Conservation (phyloP, 2,888 invertebrate genomes). For the Nephrocerus scutellatus region DNA sequence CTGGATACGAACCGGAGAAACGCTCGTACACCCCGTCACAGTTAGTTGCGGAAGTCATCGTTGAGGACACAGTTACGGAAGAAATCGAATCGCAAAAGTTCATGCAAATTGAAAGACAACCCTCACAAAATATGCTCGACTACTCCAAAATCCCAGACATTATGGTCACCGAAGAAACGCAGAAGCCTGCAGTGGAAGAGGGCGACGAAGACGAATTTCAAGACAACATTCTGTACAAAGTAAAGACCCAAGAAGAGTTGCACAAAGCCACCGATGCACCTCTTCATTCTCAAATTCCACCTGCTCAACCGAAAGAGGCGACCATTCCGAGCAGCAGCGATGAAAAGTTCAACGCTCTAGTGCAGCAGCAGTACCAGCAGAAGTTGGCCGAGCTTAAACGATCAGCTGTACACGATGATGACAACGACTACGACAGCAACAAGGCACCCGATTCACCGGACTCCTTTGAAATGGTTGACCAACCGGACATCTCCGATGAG, state of each 20-base stretch:
- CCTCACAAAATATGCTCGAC: constrained; percentile 45
- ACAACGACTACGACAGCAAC: constrained; percentile 50
- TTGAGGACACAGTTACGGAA: constrained; percentile 43
- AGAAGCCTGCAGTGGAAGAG: constrained; percentile 33
- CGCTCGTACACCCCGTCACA: constrained; percentile 44
- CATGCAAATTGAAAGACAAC: constrained; percentile 33
- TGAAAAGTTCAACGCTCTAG: constrained; percentile 47
- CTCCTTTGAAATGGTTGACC: constrained; percentile 81
- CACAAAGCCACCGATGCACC: constrained; percentile 39
- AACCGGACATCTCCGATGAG: constrained; percentile 79
- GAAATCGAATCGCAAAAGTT: constrained; percentile 43
- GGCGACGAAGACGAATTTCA: constrained; percentile 42
- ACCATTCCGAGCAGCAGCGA: constrained; percentile 36
- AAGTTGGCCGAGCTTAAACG: constrained; percentile 57
- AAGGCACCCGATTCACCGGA: constrained; percentile 70
- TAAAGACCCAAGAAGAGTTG: constrained; percentile 42
- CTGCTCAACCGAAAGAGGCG: constrained; percentile 25
- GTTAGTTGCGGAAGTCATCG: constrained; percentile 43
- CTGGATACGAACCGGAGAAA: constrained; percentile 39
- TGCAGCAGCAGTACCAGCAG: constrained; percentile 49
- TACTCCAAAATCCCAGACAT: constrained; percentile 46
- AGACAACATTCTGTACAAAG: constrained; percentile 40
- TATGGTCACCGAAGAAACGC: constrained; percentile 45
- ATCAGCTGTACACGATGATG: constrained; percentile 39
- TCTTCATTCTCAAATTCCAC: constrained; percentile 32